Evolutionary conservation across 2,113 vertebrate genomes (phyloP).

Genomic region (Epinephelus lanceolatus): DNA sequence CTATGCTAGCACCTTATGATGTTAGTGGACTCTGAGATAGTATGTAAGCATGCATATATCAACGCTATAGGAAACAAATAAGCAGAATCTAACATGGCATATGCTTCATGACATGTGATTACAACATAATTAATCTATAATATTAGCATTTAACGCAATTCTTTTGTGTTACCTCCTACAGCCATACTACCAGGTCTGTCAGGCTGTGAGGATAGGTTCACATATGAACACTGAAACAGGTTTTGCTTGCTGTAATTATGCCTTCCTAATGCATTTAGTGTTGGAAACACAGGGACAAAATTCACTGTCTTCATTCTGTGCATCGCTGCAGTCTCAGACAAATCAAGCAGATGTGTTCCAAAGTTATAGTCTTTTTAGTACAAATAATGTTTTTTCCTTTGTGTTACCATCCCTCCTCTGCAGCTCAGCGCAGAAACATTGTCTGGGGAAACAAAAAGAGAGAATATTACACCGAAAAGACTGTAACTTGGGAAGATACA

Average conservation of each 20-base stretch:
- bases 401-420: neutral
- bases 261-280: neutral
- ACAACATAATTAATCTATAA: neutral
- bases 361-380: neutral
- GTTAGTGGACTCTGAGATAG: constrained; percentile 43
- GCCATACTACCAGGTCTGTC: neutral
- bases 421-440: neutral
- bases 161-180: neutral
- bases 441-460: neutral
- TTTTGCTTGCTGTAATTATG: too few species aligned
- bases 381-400: neutral
- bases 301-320: neutral
- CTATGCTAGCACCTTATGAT: constrained; percentile 4
- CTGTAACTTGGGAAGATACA: neutral
- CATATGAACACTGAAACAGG: too few species aligned
- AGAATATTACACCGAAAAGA: neutral
- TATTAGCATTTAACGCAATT: neutral
- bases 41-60: constrained; percentile 35
- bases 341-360: neutral
- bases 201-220: neutral
- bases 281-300: neutral
- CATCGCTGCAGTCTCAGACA: neutral
- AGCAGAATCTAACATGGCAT: neutral
- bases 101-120: neutral
- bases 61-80: constrained; percentile 13